Evolutionary conservation across 1,140 invertebrate genomes (phyloP).

Genomic region (Drosophila willistoni): DNA sequence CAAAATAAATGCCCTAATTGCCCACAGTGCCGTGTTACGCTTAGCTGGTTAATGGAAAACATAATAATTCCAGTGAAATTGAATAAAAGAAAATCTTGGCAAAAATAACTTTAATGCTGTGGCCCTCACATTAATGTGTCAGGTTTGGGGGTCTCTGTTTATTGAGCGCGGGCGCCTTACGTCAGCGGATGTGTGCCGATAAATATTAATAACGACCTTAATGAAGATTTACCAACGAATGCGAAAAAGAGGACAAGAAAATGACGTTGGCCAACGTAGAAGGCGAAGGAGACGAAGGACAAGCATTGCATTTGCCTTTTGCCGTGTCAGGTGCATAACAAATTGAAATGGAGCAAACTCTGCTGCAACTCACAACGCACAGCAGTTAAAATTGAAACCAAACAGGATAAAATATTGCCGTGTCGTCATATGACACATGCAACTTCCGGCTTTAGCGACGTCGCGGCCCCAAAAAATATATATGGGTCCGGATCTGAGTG

Average conservation of each 20-base stretch:
- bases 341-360: constrained; percentile 62
- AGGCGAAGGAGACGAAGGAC: not conserved
- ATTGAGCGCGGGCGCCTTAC: not conserved
- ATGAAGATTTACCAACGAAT: constrained; percentile 71
- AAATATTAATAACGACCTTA: constrained; percentile 80
- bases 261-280: not conserved
- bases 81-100: not conserved
- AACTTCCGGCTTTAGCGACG: constrained; percentile 65
- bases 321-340: constrained; percentile 31
- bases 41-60: no score
- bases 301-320: not conserved
- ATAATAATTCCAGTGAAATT: no score
- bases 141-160: not conserved
- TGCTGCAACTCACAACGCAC: constrained; percentile 19
- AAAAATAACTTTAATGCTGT: not conserved
- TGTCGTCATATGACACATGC: constrained; percentile 62
- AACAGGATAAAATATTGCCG: constrained; percentile 51
- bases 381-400: constrained; percentile 57
- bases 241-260: not conserved
- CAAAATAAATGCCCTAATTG: no score
- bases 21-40: no score
- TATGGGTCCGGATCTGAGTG: not conserved
- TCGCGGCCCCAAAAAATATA: constrained; percentile 9
- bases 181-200: constrained; percentile 45
- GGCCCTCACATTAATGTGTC: not conserved